Percentiles rank a stretch among this genome's conserved stretches.
Evolutionary conservation across 2,888 invertebrate species (phyloP).

Genomic region (Cheilosia soror): DNA sequence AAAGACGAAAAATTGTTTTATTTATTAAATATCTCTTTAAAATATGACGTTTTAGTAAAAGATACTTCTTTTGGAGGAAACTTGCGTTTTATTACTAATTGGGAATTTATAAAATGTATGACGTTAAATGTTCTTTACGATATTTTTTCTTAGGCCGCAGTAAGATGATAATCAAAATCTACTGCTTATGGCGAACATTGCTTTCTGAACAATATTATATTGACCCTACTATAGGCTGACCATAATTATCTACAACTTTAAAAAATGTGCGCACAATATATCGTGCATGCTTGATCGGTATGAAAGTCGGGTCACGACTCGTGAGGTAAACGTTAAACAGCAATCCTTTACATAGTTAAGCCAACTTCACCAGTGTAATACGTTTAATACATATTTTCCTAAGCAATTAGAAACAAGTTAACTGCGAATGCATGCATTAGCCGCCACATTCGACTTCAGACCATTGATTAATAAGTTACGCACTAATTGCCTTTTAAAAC

Average conservation of each 20-base stretch:
- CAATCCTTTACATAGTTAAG: background rate
- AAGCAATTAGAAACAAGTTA: slow-evolving; percentile 19
- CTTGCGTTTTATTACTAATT: too few species aligned
- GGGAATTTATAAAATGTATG: too few species aligned
- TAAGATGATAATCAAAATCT: too few species aligned
- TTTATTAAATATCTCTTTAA: too few species aligned
- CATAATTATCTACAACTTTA: background rate
- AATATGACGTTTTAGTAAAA: too few species aligned
- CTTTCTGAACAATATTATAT: background rate
- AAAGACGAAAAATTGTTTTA: too few species aligned
- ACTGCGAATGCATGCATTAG: slow-evolving; percentile 5
- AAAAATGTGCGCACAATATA: background rate
- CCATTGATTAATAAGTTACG: slow-evolving; percentile 24
- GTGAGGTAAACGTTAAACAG: slow-evolving; percentile 12
- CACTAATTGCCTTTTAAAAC: slow-evolving; percentile 31
- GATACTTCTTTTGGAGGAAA: too few species aligned
- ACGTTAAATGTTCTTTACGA: too few species aligned
- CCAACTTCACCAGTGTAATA: slow-evolving; percentile 2
- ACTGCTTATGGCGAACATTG: too few species aligned
- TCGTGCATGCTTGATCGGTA: slow-evolving; percentile 8
- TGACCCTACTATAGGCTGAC: background rate
- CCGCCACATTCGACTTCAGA: slow-evolving; percentile 1
- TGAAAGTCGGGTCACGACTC: slow-evolving; percentile 31
- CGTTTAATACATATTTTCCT: background rate
- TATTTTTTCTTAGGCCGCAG: too few species aligned